Evolutionary conservation across 2,113 vertebrate genomes (phyloP), one percentile per base, ranked within the genome.

Genomic region (Egretta garzetta): DNA sequence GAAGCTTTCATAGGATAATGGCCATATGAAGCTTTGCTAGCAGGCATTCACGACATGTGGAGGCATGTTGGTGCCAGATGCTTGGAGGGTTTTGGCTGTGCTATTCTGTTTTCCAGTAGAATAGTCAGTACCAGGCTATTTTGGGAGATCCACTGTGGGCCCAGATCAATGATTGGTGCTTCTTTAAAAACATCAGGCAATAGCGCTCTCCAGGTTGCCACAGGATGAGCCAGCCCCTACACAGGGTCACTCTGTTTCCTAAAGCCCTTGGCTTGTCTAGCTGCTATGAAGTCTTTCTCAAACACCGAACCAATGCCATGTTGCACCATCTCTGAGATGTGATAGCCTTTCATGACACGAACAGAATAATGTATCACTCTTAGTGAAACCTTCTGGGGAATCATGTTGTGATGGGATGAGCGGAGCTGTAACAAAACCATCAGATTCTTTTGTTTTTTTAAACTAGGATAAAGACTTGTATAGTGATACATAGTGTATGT

Each of bases 71-170:
- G 55, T 96, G 95, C 96, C 96, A 96, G 95, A 86, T 84, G 94
- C 96, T 97, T 58, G 80, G 80, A 66, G 94, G 93, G 80, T 96
- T 96, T 96, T 96, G 95, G 96, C 96, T 84, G 59, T 76, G 75
- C 68, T 91, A 1, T 37, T 83, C 93, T 27, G 59, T 80, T 95
- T 96, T 96, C 95, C 86, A 91, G 72, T 73, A 94, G 95, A 86
- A 73, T 94, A 88, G 86, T 88, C 93, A 96, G 91, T 84, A 95
- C 83, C 50, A 74, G 80, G 80, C 93, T 96, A 96, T 96, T 97
- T 74, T 77, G 41, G 75, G 96, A 96, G 75, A 71, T 64, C 80
- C 45, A 91, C 63, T 66, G 62, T 1, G 3, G 58, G 67, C 71
- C 88, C 59, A 66, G 59, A 95, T 90, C 88, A 86, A 58, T 39